These are phyloP conservation scores for Gymnoscelis rufifasciata DNA, from an alignment of 2,888 invertebrate species.

Conservation along the genomic window DNA sequence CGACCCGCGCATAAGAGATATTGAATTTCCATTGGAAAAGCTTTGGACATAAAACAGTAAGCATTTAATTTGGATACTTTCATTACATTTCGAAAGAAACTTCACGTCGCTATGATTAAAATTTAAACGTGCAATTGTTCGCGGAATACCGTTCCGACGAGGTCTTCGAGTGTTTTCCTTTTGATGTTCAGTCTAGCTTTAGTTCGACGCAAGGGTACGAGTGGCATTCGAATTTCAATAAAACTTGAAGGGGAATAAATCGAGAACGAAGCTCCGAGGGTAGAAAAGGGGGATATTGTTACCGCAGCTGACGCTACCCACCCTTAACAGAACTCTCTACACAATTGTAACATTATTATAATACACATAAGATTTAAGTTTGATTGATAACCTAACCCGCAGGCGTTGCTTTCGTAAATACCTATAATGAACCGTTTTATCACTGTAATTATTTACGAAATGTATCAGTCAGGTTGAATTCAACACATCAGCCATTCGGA, in stretches of 20 bases:
- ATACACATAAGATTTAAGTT: slow-evolving; percentile 2
- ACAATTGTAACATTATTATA: slow-evolving; percentile 12
- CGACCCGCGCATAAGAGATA: too few relatives aligned
- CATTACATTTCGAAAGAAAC: slow-evolving; percentile 1
- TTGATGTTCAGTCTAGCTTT: slow-evolving; percentile 37
- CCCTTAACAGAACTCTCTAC: slow-evolving; percentile 9
- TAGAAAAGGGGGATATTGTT: slow-evolving; percentile 40
- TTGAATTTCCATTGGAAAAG: too few relatives aligned
- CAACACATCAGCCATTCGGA: slow-evolving; percentile 36
- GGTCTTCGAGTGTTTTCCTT: slow-evolving; percentile 37
- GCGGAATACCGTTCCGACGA: slow-evolving; percentile 21
- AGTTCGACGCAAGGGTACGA: slow-evolving; percentile 35
- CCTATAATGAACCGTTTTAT: slow-evolving; percentile 28
- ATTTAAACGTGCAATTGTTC: slow-evolving; percentile 19
- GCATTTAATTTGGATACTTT: too few relatives aligned
- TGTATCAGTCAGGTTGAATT: slow-evolving; percentile 30
- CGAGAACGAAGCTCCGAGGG: slow-evolving; percentile 38
- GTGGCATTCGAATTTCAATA: slow-evolving; percentile 64
- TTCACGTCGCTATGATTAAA: slow-evolving; percentile 25
- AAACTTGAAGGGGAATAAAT: slow-evolving; percentile 66
- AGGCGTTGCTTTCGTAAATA: slow-evolving; percentile 24
- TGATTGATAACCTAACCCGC: slow-evolving; percentile 5
- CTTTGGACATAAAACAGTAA: too few relatives aligned
- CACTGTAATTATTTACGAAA: slow-evolving; percentile 9
- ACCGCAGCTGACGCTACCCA: slow-evolving; percentile 48